A percentile compares a stretch with the other conserved stretches of the same genome.
Conservation (phyloP, 2,888 invertebrate species). For the Coremacera marginata region DNA sequence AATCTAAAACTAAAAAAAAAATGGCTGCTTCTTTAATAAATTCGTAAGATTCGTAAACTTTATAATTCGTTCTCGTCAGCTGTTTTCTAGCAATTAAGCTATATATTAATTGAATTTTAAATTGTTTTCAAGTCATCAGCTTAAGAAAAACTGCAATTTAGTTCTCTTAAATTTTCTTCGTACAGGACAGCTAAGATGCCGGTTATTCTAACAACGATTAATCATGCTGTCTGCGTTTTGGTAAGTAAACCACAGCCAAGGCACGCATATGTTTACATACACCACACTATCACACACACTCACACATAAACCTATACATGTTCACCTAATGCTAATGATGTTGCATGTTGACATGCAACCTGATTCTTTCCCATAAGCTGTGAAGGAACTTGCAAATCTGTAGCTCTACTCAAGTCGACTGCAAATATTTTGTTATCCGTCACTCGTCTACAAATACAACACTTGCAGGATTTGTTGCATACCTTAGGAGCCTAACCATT, state of each 20-base stretch:
- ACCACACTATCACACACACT: not conserved
- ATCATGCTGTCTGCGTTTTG: slow-evolving; percentile 25
- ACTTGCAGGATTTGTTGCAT: not conserved
- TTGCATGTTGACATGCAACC: slow-evolving; percentile 39
- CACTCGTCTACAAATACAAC: slow-evolving; percentile 23
- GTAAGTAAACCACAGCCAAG: slow-evolving; percentile 20
- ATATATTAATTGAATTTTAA: too few relatives aligned
- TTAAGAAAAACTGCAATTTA: not conserved
- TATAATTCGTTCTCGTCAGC: too few relatives aligned
- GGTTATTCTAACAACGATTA: slow-evolving; percentile 14
- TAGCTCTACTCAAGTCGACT: slow-evolving; percentile 22
- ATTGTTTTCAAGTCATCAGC: too few relatives aligned
- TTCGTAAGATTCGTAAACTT: too few relatives aligned
- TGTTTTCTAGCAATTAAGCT: too few relatives aligned
- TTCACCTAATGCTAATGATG: slow-evolving; percentile 29
- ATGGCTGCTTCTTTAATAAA: too few relatives aligned
- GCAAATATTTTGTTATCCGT: slow-evolving; percentile 37
- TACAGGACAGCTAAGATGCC: not conserved
- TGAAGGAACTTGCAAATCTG: slow-evolving; percentile 1
- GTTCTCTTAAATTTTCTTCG: not conserved
- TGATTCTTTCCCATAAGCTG: not conserved
- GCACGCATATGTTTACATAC: not conserved
- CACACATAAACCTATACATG: not conserved
- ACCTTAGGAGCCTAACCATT: not conserved
- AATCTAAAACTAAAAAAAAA: too few relatives aligned